Evolutionary conservation across 2,113 vertebrate species (phyloP).

Genomic region (Pelecanoides urinatrix): DNA sequence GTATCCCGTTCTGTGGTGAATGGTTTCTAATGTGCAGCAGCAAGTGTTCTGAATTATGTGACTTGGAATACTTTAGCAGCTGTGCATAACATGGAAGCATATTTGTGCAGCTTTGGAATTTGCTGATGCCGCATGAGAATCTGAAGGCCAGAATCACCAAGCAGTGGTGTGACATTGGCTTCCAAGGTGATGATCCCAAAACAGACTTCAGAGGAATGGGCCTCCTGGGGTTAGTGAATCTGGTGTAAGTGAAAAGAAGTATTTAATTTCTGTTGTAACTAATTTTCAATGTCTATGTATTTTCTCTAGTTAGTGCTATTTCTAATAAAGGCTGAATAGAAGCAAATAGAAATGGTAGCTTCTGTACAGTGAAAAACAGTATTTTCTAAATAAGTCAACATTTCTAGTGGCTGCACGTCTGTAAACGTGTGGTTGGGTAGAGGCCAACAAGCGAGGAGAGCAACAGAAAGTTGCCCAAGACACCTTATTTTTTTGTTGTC

Average conservation of each 20-base stretch:
- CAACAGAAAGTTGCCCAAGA: not conserved
- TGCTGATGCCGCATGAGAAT: slow-evolving; percentile 88
- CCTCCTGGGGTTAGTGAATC: slow-evolving; percentile 90
- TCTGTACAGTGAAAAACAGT: not conserved
- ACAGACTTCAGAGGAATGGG: slow-evolving; percentile 99
- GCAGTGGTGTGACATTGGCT: slow-evolving; percentile 97
- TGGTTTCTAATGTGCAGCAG: not conserved
- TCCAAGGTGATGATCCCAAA: slow-evolving; percentile 98
- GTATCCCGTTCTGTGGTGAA: not conserved
- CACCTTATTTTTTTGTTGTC: not conserved
- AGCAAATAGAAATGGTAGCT: not conserved
- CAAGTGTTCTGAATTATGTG: not conserved
- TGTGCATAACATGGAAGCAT: slow-evolving; percentile 47
- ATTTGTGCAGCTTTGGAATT: slow-evolving; percentile 87
- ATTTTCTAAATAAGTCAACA: not conserved
- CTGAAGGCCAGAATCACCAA: slow-evolving; percentile 91
- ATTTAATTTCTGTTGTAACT: not conserved
- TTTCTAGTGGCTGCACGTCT: not conserved
- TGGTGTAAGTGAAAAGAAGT: slow-evolving; percentile 84
- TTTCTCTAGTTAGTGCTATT: not conserved
- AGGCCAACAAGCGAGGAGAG: not conserved
- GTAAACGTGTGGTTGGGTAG: not conserved
- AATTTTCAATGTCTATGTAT: not conserved
- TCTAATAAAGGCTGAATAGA: not conserved
- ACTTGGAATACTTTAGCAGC: not conserved